phyloP scores from a whole-genome alignment of 2,113 vertebrate genomes.

The Erythrocercus mccallii region DNA sequence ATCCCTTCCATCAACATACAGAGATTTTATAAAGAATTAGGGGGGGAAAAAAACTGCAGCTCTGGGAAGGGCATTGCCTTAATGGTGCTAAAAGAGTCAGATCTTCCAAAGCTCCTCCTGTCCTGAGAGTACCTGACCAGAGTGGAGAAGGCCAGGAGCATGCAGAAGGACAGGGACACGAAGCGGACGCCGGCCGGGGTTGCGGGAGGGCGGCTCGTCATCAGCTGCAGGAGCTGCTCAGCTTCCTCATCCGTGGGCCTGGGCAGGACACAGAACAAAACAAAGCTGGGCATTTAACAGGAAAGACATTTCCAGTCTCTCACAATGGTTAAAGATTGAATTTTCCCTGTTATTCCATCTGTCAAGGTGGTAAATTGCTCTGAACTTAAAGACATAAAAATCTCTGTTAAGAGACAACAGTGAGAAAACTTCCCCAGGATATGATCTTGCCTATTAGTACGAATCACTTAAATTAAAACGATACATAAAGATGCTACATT shows the following conservation, averaged over 20 bases:
- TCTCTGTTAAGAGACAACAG: background rate
- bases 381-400: background rate
- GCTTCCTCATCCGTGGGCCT: constrained; percentile 97
- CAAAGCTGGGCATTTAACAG: background rate
- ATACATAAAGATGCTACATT: background rate
- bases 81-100: rapidly evolving
- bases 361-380: background rate
- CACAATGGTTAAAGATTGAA: background rate
- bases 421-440: background rate
- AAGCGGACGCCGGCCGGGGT: constrained; percentile 96
- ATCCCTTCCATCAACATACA: rapidly evolving
- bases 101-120: background rate
- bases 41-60: background rate
- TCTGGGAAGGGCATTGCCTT: background rate
- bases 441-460: background rate
- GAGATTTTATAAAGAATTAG: background rate
- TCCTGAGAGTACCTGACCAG: constrained; percentile 85
- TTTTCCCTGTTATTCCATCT: background rate
- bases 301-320: background rate
- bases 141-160: constrained; percentile 93
- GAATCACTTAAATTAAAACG: background rate
- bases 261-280: background rate
- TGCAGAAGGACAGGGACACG: constrained; percentile 93
- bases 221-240: constrained; percentile 92
- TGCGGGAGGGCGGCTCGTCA: constrained; percentile 95